Conservation (phyloP, 1,140 invertebrate genomes). For the Heterodera carotae region DNA sequence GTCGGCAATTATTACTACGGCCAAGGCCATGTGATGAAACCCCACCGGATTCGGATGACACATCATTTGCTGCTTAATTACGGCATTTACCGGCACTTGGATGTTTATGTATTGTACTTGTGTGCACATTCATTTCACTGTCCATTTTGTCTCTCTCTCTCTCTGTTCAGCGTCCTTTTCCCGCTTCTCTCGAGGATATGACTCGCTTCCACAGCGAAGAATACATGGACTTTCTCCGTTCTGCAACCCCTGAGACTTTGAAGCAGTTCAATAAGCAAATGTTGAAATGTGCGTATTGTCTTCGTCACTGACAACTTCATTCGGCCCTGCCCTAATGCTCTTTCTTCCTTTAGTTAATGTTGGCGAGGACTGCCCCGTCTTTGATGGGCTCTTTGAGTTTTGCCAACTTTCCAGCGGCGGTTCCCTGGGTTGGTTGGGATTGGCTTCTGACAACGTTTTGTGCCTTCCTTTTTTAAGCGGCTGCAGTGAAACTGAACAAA, state of each 20-base stretch:
- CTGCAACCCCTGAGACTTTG: constrained; percentile 98
- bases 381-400: constrained; percentile 94
- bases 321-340: neutral
- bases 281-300: constrained; percentile 80
- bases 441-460: neutral
- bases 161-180: constrained; percentile 92
- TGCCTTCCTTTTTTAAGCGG: constrained; percentile 70
- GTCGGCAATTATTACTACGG: constrained; percentile 99
- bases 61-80: constrained; percentile 98
- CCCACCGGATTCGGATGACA: constrained; percentile 96
- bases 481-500: constrained; percentile 91
- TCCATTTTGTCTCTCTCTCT: constrained; percentile 43
- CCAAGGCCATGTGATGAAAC: constrained; percentile 99
- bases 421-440: constrained; percentile 74
- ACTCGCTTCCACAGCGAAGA: constrained; percentile 99
- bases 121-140: constrained; percentile 18
- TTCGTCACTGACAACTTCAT: constrained; percentile 2
- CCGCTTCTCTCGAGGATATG: constrained; percentile 99
- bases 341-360: constrained; percentile 79
- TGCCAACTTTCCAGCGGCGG: constrained; percentile 96
- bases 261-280: constrained; percentile 99
- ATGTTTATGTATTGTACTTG: constrained; percentile 88
- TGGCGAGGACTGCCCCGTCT: constrained; percentile 96
- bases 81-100: constrained; percentile 98
- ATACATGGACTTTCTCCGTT: constrained; percentile 94